Base-by-base conservation (phyloP, 2,113 vertebrate species). In the Micronycteris hirsuta region DNA sequence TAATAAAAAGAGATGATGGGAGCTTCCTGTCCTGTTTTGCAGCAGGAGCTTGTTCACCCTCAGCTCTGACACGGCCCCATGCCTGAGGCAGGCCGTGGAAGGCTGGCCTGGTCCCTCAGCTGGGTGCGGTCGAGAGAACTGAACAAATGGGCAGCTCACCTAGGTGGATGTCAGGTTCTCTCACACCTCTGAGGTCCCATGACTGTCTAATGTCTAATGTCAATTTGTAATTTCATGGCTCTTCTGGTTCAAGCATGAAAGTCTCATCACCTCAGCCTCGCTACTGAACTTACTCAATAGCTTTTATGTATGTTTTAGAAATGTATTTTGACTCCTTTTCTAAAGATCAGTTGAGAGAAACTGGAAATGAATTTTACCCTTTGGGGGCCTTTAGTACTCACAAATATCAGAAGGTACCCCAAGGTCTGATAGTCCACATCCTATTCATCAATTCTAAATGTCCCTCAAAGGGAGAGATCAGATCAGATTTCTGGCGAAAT, bases 261-360 rank as follows among this genome's bases (percentile, higher is more conserved):
- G 20, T 70, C 26, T 45, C 10, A 68, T 84, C 7, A 63, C 2
- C 7, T 89, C 31, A 15, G 63, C 31, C 24, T 89, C 63, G 31
- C n/a, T 89, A 38, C 41, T 17, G 20, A 89, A 67, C 52, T 83
- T 61, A 88, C 5, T 68, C 13, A 92, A 47, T 15, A 83, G 43
- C 1, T n/a, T 80, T 92, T 28, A 38, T 5, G 2, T 47, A 9
- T 73, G 31, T 65, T 49, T 67, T 11, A 61, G 49, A 81, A 36
- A 0, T 93, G 86, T 78, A 47, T 54, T 89, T 94, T 65, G 19
- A 13, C 28, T 58, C 54, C 7, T 86, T 95, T 97, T 47, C 20
- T 54, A 88, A 77, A 61, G 20, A 67, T 41, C 7, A 49, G 0
- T 58, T 15, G 13, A 84, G 61, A 95, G 26, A 26, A 87, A 84